Conservation (phyloP, 2,113 vertebrate genomes). For the Paradoxurus hermaphroditus region DNA sequence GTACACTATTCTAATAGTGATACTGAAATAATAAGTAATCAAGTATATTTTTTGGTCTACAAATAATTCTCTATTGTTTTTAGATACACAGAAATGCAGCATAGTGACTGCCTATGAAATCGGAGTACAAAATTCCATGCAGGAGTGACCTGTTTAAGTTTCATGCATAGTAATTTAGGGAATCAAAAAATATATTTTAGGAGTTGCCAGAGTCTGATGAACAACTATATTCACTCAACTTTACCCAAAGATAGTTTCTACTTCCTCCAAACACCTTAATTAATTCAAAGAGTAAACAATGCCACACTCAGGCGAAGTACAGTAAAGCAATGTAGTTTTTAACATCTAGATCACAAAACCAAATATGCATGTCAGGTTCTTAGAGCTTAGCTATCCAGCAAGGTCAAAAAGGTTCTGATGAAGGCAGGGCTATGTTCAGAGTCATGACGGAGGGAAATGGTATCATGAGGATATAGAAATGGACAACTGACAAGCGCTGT, state of each 20-base stretch:
- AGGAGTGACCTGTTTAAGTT: neutral
- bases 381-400: neutral
- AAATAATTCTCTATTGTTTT: conserved; percentile 9
- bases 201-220: neutral
- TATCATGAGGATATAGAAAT: neutral
- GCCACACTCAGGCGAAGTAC: neutral
- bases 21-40: neutral
- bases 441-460: neutral
- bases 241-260: neutral
- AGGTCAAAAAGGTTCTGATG: neutral
- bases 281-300: conserved; percentile 35
- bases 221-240: neutral
- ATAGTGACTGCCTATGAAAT: neutral
- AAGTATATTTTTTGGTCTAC: neutral
- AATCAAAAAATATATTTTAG: conserved; percentile 40
- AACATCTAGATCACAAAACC: conserved; percentile 36
- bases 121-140: neutral
- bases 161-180: neutral
- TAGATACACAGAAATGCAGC: neutral
- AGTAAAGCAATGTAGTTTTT: neutral
- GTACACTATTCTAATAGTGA: neutral
- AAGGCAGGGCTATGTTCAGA: neutral
- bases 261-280: neutral
- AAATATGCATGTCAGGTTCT: neutral
- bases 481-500: fast-evolving